Conservation (phyloP, 2,797 vertebrate genomes). For the Nasua narica region DNA sequence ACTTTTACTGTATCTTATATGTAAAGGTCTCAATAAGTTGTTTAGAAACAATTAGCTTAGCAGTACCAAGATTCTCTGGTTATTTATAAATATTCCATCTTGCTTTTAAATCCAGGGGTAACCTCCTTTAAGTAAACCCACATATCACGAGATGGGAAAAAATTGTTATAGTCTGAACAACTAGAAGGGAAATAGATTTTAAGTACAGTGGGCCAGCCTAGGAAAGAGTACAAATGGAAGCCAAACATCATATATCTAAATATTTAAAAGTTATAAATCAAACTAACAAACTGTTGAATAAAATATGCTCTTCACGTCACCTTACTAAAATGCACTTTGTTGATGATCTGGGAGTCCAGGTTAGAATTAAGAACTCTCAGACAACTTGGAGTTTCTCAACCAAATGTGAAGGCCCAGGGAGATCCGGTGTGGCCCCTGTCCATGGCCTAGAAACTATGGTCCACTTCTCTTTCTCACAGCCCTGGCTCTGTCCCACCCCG, state of each 20-base stretch:
- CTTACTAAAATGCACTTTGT: not conserved
- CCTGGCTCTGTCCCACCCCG: not conserved
- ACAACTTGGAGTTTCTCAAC: not conserved
- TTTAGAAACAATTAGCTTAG: not conserved
- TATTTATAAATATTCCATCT: not conserved
- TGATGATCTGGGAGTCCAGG: not conserved
- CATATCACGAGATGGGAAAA: not conserved
- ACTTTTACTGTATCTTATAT: not conserved
- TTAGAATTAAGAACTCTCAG: not conserved
- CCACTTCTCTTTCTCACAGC: not conserved
- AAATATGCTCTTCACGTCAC: not conserved
- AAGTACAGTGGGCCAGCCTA: not conserved
- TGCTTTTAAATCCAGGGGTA: not conserved
- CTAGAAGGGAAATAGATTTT: constrained; percentile 3
- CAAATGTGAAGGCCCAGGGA: not conserved
- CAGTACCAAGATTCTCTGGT: not conserved
- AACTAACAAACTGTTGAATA: not conserved
- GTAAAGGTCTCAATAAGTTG: not conserved
- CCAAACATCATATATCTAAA: not conserved
- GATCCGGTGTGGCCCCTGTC: not conserved
- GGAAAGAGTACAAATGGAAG: not conserved
- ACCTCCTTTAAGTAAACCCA: not conserved
- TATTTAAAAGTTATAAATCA: not conserved
- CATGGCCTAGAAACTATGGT: not conserved
- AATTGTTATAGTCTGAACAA: not conserved